phyloP scores from a whole-genome alignment of 2,888 invertebrate genomes.

The Aphidoletes aphidimyza region DNA sequence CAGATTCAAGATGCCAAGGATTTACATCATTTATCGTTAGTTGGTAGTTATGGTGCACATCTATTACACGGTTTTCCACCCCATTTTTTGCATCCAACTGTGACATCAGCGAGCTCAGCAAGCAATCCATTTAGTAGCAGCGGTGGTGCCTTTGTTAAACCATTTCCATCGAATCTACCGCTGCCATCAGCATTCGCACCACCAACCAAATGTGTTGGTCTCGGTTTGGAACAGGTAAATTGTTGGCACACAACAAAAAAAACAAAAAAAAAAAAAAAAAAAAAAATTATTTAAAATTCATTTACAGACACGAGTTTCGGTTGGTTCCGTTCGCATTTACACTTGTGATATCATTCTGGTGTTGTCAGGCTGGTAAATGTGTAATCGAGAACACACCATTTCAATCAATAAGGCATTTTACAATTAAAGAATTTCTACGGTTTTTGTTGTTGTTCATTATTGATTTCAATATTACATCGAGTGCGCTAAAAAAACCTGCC shows the following conservation, averaged over 20 bases:
- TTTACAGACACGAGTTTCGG: not conserved
- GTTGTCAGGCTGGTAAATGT: not conserved
- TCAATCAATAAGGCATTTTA: not conserved
- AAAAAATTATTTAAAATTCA: slow-evolving; percentile 57
- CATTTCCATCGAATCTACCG: slow-evolving; percentile 74
- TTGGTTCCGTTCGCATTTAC: not conserved
- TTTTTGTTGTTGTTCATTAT: not conserved
- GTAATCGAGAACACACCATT: not conserved
- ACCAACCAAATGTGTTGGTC: slow-evolving; percentile 73
- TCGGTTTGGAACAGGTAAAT: slow-evolving; percentile 66
- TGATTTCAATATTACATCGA: not conserved
- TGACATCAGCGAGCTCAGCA: slow-evolving; percentile 65
- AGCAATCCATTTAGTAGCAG: slow-evolving; percentile 56
- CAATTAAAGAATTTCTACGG: not conserved
- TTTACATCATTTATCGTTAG: slow-evolving; percentile 73
- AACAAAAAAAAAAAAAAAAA: too few relatives aligned
- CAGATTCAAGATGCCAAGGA: slow-evolving; percentile 72
- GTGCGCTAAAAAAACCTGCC: not conserved
- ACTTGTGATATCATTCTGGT: too few relatives aligned
- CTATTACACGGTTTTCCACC: slow-evolving; percentile 78
- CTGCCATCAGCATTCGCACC: slow-evolving; percentile 78
- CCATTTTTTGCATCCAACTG: slow-evolving; percentile 75
- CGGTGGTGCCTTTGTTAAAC: slow-evolving; percentile 68
- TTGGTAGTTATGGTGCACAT: slow-evolving; percentile 75
- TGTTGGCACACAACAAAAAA: too few relatives aligned